Base-by-base conservation (phyloP, 2,797 vertebrate genomes). In the Cuculus canorus region DNA sequence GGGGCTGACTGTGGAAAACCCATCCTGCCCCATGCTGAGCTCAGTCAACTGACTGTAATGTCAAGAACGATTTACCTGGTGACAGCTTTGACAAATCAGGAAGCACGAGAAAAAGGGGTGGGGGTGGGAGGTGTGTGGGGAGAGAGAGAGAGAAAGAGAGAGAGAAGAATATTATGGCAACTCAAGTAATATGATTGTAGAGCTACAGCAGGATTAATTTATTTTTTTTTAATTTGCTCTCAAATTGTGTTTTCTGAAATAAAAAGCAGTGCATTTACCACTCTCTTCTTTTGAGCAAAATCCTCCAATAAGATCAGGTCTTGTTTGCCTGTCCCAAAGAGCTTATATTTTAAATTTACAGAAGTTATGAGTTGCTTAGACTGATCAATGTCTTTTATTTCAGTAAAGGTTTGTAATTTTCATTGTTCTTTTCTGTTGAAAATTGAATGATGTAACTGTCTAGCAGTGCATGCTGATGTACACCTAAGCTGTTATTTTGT, bases 21-120 rank as follows among this genome's bases (percentile, higher is more conserved):
- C 11, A 70, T 82, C 16, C n/a, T 76, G 9, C 11, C 21, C 17
- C 3, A 1, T 50, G 23, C 57, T 90, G 25, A 86, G 17, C 43
- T 91, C 37, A 23, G 63, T 69, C 41, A 72, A 37, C 14, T 71
- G 39, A 57, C 9, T 59, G 27, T 52, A 63, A 53, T 23, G 11
- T 43, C 16, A 3, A 35, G 22, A 73, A 47, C 0, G 0, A 59
- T 72, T 88, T 82, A 52, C 9, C 17, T 77, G 35, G n/a, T 59
- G 43, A n/a, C n/a, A 77, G 17, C 39, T 80, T 52, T 45, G 39
- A 28, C 28, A 77, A 22, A 17, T 66, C 12, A 56, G 16, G 35
- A 84, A 91, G 17, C 9, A 27, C 33, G 23, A 82, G 56, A 53
- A 61, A 91, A 65, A 59, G 7, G 37, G 4, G 54, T n/a, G n/a